phyloP scores from a whole-genome alignment of 2,888 invertebrate species.

The Micoletzkya japonica region DNA sequence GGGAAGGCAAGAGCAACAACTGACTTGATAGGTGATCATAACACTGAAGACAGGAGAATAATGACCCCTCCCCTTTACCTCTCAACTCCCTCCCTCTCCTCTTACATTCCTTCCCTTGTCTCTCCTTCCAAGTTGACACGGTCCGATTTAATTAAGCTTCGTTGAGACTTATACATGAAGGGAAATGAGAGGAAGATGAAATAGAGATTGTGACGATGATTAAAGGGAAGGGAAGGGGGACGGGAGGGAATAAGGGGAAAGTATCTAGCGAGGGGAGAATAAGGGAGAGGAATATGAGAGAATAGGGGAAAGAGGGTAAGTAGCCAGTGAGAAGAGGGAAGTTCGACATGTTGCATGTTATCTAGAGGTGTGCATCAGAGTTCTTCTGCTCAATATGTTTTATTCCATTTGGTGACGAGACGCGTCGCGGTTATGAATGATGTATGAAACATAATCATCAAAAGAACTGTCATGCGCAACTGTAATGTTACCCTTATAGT shows the following conservation, averaged over 20 bases:
- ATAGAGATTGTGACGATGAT: constrained; percentile 7
- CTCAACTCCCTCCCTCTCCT: not conserved
- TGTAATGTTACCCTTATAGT: too few relatives aligned
- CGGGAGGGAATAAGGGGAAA: not conserved
- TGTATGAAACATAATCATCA: too few relatives aligned
- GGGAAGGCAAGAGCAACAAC: not conserved
- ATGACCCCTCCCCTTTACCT: not conserved
- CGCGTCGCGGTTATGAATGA: too few relatives aligned
- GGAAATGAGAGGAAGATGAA: not conserved
- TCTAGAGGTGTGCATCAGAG: too few relatives aligned
- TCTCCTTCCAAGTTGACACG: constrained; percentile 12
- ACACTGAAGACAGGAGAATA: not conserved
- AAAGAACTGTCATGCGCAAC: too few relatives aligned
- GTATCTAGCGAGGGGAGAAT: not conserved
- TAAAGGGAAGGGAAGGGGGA: not conserved
- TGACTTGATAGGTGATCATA: not conserved
- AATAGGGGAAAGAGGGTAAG: too few relatives aligned
- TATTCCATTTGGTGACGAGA: too few relatives aligned
- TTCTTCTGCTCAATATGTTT: too few relatives aligned
- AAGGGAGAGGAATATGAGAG: constrained; percentile 9
- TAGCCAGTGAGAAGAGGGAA: too few relatives aligned
- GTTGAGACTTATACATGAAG: constrained; percentile 16
- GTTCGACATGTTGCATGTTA: too few relatives aligned
- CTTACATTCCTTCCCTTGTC: too few relatives aligned
- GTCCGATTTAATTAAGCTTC: constrained; percentile 10